Base-by-base conservation (phyloP, 1,140 invertebrate species). In the Sitophilus oryzae region DNA sequence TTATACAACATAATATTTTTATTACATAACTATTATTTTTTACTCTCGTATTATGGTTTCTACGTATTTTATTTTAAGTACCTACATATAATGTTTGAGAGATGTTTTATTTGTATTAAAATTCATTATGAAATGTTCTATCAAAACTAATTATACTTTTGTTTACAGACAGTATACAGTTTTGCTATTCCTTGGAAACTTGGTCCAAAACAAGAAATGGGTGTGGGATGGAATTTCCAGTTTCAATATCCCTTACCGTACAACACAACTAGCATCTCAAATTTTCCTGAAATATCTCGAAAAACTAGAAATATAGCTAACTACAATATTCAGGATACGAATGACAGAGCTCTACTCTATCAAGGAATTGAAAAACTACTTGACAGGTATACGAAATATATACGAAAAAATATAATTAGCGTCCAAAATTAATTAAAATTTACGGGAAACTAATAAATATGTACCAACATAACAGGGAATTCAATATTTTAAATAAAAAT, bases 221-320 rank as follows among this genome's bases (percentile, higher is more conserved):
- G 58, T 9, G 51, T 60, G 1, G 59, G 59, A 1, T 63, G 61
- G 61, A 63, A 63, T 48, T 50, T 63, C 38, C 61, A 63, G 44
- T 63, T 58, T 49, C 61, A 63, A 36, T 63, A 61, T 44, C 35
- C 59, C 1, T 19, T 52, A n/a, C 49, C 61, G 1, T 44, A 44
- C 22, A 57, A 56, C 20, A 49, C 52, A 23, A 52, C 56, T 15
- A 16, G 15, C 30, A 21, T 54, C 20, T n/a, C 36, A 40, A 58
- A 22, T 44, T 63, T 60, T 55, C 52, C 52, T 2, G 53, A 23
- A 14, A 16, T 63, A 15, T 43, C 54, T 3, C 35, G 52, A 20
- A 21, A 19, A 25, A 42, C 36, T 9, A 36, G 61, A 23, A 36
- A 50, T 41, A 54, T 51, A 50, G 44, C 50, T 8, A 38, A 52